Percentiles rank a stretch among this genome's conserved stretches.
Evolutionary conservation across 2,113 vertebrate species (phyloP).

Genomic region (Colinus virginianus): DNA sequence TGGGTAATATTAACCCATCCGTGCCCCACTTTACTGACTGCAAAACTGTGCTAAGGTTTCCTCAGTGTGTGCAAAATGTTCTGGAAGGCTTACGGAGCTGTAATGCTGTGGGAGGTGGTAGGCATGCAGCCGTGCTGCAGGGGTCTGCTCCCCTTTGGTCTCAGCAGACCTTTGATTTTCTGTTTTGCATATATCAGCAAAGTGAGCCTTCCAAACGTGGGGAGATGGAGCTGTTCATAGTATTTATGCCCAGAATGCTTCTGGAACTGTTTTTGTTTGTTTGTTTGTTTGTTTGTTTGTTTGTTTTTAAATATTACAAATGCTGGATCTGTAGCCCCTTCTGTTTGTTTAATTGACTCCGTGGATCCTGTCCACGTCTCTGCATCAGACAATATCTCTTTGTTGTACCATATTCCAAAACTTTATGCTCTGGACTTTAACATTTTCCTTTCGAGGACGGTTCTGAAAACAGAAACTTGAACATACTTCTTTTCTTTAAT

Average conservation of each 20-base stretch:
- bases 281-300: too few species aligned
- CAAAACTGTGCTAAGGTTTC: neutral
- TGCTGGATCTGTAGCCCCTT: neutral
- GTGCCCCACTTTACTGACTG: neutral
- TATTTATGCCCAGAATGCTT: neutral
- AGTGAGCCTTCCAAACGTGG: neutral
- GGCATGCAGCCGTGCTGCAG: neutral
- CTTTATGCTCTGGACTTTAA: neutral
- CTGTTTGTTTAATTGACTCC: neutral
- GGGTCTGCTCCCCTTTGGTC: neutral
- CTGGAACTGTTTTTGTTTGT: constrained; percentile 16
- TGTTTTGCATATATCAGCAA: neutral
- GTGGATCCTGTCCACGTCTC: constrained; percentile 23
- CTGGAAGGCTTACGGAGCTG: neutral
- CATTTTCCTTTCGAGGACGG: neutral
- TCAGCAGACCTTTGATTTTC: neutral
- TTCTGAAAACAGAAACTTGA: neutral
- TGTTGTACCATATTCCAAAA: neutral
- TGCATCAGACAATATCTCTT: neutral
- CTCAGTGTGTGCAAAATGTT: neutral
- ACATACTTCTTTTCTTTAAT: neutral
- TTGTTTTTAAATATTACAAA: neutral
- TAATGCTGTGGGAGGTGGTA: neutral
- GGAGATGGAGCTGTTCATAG: neutral
- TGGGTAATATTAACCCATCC: constrained; percentile 33